Base-by-base conservation (phyloP, 2,797 vertebrate genomes). In the Cryptoprocta ferox region DNA sequence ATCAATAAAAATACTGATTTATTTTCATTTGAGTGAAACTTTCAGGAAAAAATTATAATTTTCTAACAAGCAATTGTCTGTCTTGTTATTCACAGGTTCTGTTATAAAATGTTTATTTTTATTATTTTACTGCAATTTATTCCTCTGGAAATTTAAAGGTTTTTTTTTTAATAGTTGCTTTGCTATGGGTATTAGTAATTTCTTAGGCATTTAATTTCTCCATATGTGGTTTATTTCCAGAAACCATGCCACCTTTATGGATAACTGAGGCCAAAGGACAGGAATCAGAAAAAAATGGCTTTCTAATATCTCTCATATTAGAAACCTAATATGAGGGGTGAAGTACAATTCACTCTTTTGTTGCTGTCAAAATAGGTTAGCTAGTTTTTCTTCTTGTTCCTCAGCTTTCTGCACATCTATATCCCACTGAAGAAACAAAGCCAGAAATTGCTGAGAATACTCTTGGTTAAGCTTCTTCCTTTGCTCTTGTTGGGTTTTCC, bases 381-480 rank as follows among this genome's bases (percentile, higher is more conserved):
- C 98, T 90, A 99, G 95, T 93, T 99, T 99, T 98, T 99, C 99
- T 98, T 99, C 99, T 98, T 99, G 99, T 97, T 99, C 99, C 48
- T 99, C 99, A 30, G 98, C 93, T 98, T 99, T 99, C 95, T 99
- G 99, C 39, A 99, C 96, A 97, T 99, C 99, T 9, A 91, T 86
- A 97, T 99, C 99, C 99, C 99, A 99, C 87, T 99, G 99, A 98
- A 99, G 99, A 98, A 99, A 99, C 53, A 99, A 98, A 50, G 98
- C 97, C 59, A 99, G 92, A 97, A 99, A 99, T 97, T 99, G 99
- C 98, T 99, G 99, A 59, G 99, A 99, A 96, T 99, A 99, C 93
- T 99, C 99, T 30, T 99, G 98, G 28, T 98, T 99, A 97, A 99
- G 98, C 98, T 99, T 99, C 98, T 99, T 99, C 98, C 99, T 99